Percentiles rank a stretch among this genome's conserved stretches.
Evolutionary conservation across 2,888 invertebrate genomes (phyloP).

Genomic region (Leistus spinibarbis): DNA sequence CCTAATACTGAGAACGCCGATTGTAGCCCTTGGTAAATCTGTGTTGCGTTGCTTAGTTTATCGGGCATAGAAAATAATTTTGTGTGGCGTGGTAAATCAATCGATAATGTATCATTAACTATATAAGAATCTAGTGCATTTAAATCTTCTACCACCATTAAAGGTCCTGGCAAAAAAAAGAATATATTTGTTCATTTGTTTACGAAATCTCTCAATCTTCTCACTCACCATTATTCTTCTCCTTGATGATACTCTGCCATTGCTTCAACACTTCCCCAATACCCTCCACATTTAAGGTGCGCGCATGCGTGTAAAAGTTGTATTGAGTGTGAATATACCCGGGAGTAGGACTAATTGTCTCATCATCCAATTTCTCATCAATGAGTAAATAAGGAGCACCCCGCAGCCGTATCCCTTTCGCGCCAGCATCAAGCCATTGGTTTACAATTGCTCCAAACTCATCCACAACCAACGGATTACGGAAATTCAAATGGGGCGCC

Average conservation of each 20-base stretch:
- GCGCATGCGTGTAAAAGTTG: constrained; percentile 67
- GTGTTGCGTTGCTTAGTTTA: constrained; percentile 41
- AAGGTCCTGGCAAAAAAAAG: constrained; percentile 42
- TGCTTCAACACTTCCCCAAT: constrained; percentile 65
- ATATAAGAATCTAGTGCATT: constrained; percentile 51
- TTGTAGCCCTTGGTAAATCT: constrained; percentile 47
- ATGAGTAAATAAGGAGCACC: constrained; percentile 72
- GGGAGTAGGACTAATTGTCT: constrained; percentile 54
- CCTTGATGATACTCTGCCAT: constrained; percentile 68
- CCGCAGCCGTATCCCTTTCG: constrained; percentile 79
- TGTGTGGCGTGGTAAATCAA: constrained; percentile 55
- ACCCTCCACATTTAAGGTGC: constrained; percentile 68
- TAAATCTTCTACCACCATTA: constrained; percentile 53
- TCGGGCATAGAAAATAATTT: constrained; percentile 47
- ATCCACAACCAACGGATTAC: constrained; percentile 68
- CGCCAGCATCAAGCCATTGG: constrained; percentile 76
- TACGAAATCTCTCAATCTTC: background rate
- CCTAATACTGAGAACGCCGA: constrained; percentile 49
- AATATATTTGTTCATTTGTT: background rate
- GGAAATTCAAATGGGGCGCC: constrained; percentile 83
- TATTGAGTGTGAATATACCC: constrained; percentile 62
- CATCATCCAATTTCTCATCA: constrained; percentile 61
- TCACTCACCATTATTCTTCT: constrained; percentile 57
- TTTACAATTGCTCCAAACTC: constrained; percentile 71
- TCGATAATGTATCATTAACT: constrained; percentile 51